Base-by-base conservation (phyloP, 2,113 vertebrate genomes). In the Sterrhoptilus dennistouni region DNA sequence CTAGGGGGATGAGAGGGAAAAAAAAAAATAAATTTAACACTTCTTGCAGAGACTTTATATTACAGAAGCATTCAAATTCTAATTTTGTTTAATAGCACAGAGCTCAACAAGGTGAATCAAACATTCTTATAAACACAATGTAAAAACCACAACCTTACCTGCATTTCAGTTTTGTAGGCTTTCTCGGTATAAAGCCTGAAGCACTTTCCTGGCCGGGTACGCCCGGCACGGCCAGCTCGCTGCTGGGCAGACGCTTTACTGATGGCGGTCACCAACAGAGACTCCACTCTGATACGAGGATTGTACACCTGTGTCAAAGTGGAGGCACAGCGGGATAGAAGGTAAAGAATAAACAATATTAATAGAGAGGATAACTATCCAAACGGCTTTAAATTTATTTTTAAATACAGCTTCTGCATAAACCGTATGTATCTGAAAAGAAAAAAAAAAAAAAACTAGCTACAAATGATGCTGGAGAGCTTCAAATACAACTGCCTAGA, bases 241-340 rank as follows among this genome's bases (percentile, higher is more conserved):
- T 99, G 99, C 94, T 99, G 99, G 76, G 99, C 99, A 2, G 99
- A 99, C 27, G 99, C 99, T 98, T 99, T 99, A 93, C 99, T 99
- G 95, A 99, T 99, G 1, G 99, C 99, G 5, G 99, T 99, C 93
- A 99, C 99, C 78, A 99, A 96, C 80, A 99, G 97, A 29, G 99
- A 99, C 97, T 99, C 99, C 17, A 99, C 99, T 95, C 99, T 97
- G 97, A 99, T 99, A 29, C 99, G 98, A 83, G 99, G 99, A 92
- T 99, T 99, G 95, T 99, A 99, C n/a, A 99, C 99, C 99, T 99
- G 77, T 94, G 66, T 2, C 61, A 59, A 47, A 86, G 59, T 0
- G 21, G 11, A 76, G 71, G 29, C 6, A 61, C 42, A 80, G 61
- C 11, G 78, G 33, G 44, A 66, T 85, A 78, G 36, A 75, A 12